Evolutionary conservation across 2,113 vertebrate genomes (phyloP), one percentile per base, ranked within the genome.

Genomic region (Sprattus sprattus): DNA sequence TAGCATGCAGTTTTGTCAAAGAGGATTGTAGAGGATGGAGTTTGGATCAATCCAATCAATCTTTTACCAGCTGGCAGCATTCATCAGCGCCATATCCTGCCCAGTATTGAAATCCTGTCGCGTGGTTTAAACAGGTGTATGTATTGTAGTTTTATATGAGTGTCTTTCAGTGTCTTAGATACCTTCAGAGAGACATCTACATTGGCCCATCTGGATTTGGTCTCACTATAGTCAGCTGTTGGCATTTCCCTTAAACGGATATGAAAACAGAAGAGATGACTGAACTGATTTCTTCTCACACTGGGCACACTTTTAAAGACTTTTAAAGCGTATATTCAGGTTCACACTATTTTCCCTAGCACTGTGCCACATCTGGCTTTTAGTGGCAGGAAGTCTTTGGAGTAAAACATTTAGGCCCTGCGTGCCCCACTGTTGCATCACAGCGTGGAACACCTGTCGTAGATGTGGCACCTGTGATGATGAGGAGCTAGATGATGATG

Each of bases 241-340:
- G 64, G 71, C 71, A 78, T 78, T 78, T 78, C 71, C 71, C 71
- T 13, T 39, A 16, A 78, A 78, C 71, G 71, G 71, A 78, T 39
- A 78, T 78, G 71, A 78, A 78, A 78, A 39, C 13, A 25, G 60
- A 64, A 11, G 60, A 64, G 60, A 64, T 71, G 64, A 71, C 64
- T 28, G 64, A 39, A 78, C 71, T 13, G 11, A 45, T 32, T n/a
- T 45, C 4, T 83, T 44, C 22, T 18, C 28, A 64, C 20, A 11
- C 16, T 16, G 44, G 25, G n/a, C 6, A 32, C 11, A 32, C 64
- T 32, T 25, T 13, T 28, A 11, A 9, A 32, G 10, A 32, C 64
- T 32, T 25, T 13, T 10, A 11, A 71, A 78, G 4, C 25, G 39
- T 75, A 11, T 75, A 2, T 28, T 57, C 0, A 57, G 4, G 3